Evolutionary conservation across 1,140 invertebrate species (phyloP), one percentile per base, ranked within the genome.

Genomic region (Listronotus oregonensis): DNA sequence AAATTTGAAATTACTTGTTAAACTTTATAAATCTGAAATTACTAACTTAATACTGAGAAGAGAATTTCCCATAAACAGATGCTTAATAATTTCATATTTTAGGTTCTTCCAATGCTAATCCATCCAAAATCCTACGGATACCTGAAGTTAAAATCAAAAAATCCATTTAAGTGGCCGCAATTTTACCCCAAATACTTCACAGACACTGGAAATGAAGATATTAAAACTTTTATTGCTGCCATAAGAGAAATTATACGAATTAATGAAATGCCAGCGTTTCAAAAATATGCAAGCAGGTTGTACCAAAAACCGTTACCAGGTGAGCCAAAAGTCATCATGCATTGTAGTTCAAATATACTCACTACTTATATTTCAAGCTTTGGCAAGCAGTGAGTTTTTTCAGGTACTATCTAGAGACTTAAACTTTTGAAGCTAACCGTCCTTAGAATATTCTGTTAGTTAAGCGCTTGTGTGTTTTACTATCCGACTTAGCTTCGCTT

Each of bases 81-180:
- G 21, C 2, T 27, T 3, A 27, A 27, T 27, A 27, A 3, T 27
- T 27, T 27, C 43, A 7, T 43, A 9, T 90, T 85, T 72, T 84
- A 85, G 0, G 80, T 91, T 6, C 78, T 89, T 69, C 21, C 87
- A 89, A 90, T 92, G 79, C 74, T 92, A 0, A 81, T 93, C 6
- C 83, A 89, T 75, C 92, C 94, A 0, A 85, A 89, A 75, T 87
- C 86, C 12, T 77, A 79, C 17, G 89, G 89, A 10, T 78, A 78
- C 55, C 44, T 91, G 5, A 80, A 82, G 70, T 75, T 91, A 14
- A 82, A 78, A 68, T 81, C 82, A 40, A 80, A 67, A 40, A 83
- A 91, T 79, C 89, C 89, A 1, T 83, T 81, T 46, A 82, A 84
- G 56, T 82, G 83, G 72, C 90, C 90, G 1, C 75, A 82, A 15